Base-by-base conservation (phyloP, 2,888 invertebrate species). In the Trissolcus japonicus region DNA sequence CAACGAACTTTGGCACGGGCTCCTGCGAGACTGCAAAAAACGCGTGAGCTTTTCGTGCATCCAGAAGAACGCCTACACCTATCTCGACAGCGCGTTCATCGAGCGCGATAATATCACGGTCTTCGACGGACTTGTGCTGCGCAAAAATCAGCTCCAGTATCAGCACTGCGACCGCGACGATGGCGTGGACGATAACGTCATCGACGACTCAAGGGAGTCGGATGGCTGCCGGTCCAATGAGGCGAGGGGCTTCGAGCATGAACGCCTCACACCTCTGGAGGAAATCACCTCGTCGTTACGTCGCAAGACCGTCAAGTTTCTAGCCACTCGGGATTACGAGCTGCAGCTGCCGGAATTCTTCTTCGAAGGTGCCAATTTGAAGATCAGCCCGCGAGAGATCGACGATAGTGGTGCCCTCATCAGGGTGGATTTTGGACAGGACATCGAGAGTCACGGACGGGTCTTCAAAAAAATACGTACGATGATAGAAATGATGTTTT, bases 311-410 rank as follows among this genome's bases (percentile, higher is more conserved):
- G 89, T 93, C 0, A 93, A 93, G 82, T 96, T 95, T 84, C 89
- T 95, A 21, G 93, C 94, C 88, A 95, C 94, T 0, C 95, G 95
- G 81, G 94, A 96, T 84, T 90, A 95, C 86, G 93, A 94, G 82
- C 80, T 96, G 46, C 90, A 92, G 51, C 85, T 96, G 56, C 96
- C 96, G 0, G 93, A 94, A 73, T 90, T 92, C 65, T 90, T 95
- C 83, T 95, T 95, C 85, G 92, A 94, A 51, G 95, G 95, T 6
- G 93, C 94, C 0, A 92, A 92, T 9, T 88, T 96, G 79, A 94
- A 92, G 83, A 90, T 96, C 54, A 95, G 95, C 9, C 96, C 96
- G 0, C 90, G 93, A 17, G 92, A 93, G 0, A 88, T 95, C 53
- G 94, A 94, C 63, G 93, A 92, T 62, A 93, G 92, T 74, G 95